phyloP scores from a whole-genome alignment of 2,888 invertebrate genomes.

The Prostheceraeus crozeri region DNA sequence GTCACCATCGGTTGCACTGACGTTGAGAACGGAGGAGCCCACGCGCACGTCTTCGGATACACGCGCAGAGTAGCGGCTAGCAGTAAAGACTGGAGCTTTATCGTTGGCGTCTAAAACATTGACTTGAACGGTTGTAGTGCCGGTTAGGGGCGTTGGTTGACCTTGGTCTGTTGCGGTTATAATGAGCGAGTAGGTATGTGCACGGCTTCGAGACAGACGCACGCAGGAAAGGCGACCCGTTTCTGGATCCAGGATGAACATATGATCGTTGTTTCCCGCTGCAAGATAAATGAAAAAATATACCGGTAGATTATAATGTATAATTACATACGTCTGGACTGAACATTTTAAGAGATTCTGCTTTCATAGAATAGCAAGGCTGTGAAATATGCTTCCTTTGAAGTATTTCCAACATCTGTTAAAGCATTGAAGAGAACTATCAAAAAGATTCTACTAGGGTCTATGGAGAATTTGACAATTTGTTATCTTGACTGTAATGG shows the following conservation, averaged over 20 bases:
- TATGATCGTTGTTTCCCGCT: constrained; percentile 7
- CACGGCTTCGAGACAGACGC: background rate
- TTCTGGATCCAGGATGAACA: background rate
- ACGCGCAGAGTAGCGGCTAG: background rate
- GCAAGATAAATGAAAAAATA: no score
- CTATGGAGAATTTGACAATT: no score
- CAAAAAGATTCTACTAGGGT: no score
- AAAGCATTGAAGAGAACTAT: no score
- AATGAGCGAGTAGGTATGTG: background rate
- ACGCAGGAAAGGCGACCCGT: background rate
- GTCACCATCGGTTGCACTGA: background rate
- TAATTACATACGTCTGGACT: no score
- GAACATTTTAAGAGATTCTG: no score
- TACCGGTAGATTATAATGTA: no score
- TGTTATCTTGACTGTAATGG: no score
- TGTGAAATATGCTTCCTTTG: no score
- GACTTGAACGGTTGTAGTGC: background rate
- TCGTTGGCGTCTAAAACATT: background rate
- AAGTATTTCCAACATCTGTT: no score
- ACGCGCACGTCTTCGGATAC: background rate
- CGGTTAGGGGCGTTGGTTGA: background rate
- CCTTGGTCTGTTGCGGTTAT: background rate
- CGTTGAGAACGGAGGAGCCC: background rate
- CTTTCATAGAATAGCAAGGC: no score
- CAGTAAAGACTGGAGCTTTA: background rate